Evolutionary conservation across 2,113 vertebrate species (phyloP).

Genomic region (Marcusenius ussheri): DNA sequence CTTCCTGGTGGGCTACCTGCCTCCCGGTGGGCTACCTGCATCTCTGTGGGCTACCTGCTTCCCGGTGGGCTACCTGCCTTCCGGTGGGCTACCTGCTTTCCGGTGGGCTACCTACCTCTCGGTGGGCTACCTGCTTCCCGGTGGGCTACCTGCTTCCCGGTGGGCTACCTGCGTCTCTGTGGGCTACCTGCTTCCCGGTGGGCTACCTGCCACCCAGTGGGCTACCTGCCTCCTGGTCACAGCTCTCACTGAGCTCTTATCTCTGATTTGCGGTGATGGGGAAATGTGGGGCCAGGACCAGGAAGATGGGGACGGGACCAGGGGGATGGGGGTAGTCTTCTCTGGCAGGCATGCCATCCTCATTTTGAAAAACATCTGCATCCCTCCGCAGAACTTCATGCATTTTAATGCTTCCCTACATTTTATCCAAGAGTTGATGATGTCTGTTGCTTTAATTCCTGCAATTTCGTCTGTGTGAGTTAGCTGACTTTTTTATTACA

Average conservation of each 20-base stretch:
- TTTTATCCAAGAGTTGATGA: background rate
- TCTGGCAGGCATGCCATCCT: slow-evolving; percentile 35
- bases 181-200: background rate
- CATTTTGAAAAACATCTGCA: background rate
- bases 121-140: too few relatives aligned
- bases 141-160: too few relatives aligned
- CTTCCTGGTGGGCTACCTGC: too few relatives aligned
- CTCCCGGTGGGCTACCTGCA: too few relatives aligned
- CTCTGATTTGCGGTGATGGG: slow-evolving; percentile 47
- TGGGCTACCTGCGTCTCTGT: accelerated
- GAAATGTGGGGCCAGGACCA: slow-evolving; percentile 43
- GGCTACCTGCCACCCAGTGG: slow-evolving; percentile 38
- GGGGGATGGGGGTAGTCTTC: slow-evolving; percentile 38
- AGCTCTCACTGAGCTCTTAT: slow-evolving; percentile 62
- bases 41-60: too few relatives aligned
- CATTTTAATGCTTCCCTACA: background rate
- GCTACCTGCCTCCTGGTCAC: slow-evolving; percentile 54
- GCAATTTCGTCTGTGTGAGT: background rate
- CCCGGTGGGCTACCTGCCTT: too few relatives aligned
- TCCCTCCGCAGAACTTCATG: background rate
- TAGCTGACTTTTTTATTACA: background rate
- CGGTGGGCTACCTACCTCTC: too few relatives aligned
- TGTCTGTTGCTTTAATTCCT: background rate
- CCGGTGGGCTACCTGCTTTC: too few relatives aligned
- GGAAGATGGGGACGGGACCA: slow-evolving; percentile 35